Evolutionary conservation across 1,140 invertebrate genomes (phyloP).

Genomic region (Acromyrmex echinatior): DNA sequence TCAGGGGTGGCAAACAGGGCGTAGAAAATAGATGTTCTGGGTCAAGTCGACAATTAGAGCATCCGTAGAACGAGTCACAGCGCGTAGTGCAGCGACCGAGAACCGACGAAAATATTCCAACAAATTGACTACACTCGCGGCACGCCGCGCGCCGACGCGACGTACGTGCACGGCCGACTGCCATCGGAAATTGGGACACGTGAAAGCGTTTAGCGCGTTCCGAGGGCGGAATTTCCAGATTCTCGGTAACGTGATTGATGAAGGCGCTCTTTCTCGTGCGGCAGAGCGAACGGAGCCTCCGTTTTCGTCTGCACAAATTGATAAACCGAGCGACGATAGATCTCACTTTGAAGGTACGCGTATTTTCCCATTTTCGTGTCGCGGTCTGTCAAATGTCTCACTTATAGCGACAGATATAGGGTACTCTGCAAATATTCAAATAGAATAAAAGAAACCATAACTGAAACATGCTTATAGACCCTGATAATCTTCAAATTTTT

Average conservation of each 20-base stretch:
- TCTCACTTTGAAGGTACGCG: conserved; percentile 41
- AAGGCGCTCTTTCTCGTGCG: conserved; percentile 44
- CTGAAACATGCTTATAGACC: too few relatives aligned
- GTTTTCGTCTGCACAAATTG: conserved; percentile 40
- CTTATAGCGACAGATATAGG: neutral
- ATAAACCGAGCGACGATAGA: conserved; percentile 57
- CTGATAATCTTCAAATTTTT: too few relatives aligned
- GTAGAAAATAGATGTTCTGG: conserved; percentile 73
- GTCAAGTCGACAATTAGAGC: conserved; percentile 74
- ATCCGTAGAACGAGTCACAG: conserved; percentile 46
- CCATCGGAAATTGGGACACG: conserved; percentile 74
- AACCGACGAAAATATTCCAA: conserved; percentile 74
- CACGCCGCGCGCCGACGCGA: neutral
- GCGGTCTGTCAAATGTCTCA: conserved; percentile 30
- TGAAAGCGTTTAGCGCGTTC: conserved; percentile 76
- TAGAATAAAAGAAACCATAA: neutral
- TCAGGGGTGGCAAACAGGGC: conserved; percentile 14
- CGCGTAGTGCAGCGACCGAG: neutral
- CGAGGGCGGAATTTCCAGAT: conserved; percentile 58
- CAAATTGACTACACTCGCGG: conserved; percentile 72
- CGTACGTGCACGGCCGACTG: conserved; percentile 35
- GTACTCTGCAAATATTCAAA: neutral
- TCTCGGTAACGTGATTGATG: conserved; percentile 65
- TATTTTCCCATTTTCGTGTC: neutral
- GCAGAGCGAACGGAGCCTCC: neutral